Base-by-base conservation (phyloP, 2,888 invertebrate species). In the Aleiodes testaceus region DNA sequence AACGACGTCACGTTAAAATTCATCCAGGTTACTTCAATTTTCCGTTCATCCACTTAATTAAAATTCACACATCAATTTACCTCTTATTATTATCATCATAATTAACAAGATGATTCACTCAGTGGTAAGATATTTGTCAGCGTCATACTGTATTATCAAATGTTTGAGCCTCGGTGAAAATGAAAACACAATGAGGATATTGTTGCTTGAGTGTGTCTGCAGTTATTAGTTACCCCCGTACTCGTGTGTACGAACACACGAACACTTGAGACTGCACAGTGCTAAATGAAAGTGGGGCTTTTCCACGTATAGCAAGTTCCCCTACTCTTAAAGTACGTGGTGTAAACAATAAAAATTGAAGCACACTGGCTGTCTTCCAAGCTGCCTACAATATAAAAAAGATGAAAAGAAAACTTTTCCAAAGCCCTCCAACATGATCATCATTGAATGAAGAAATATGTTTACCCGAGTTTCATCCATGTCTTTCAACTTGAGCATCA, bases 191-290 rank as follows among this genome's bases (percentile, higher is more conserved):
- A 65, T 52, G 53, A 47, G 26, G 26, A 64, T 64, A 64, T 47
- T 63, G 45, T 47, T 22, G 47, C 14, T 55, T 18, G 44, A 65
- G 55, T 55, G 22, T 53, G 53, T 53, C n/a, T 66, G 49, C 9
- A 11, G 14, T 16, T 20, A 36, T 69, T 42, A 36, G 59, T 59
- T 53, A 53, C 26, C 53, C 12, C 22, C 26, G 5, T 11, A 26
- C 9, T 20, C 3, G 26, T 53, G 22, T 53, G 53, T 53, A 26
- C 53, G 53, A 22, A 53, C 26, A 26, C 61, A 61, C 50, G 50
- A 63, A 26, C 66, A 66, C 71, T 71, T 47, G 66, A 66, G 71
- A 66, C 66, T 71, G 30, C 66, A 63, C 49, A 42, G 44, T 30
- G 53, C 55, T 44, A 22, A 3, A 26, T 45, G 44, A 16, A 50